Conservation (phyloP, 2,113 vertebrate species). For the Thomomys bottae region DNA sequence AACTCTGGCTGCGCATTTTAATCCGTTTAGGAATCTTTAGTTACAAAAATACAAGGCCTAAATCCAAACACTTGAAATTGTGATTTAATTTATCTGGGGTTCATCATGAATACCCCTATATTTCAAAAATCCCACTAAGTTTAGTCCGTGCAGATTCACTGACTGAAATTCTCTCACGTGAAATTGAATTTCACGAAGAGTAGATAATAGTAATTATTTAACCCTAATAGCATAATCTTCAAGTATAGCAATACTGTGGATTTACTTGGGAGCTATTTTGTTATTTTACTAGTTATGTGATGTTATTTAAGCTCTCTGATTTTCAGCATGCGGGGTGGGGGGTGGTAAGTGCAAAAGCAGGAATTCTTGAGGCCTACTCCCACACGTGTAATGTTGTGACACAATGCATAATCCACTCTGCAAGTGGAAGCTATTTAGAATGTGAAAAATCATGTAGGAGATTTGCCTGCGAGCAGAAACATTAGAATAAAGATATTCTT, state of each 20-base stretch:
- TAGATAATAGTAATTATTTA: neutral
- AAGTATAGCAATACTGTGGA: neutral
- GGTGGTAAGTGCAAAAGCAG: neutral
- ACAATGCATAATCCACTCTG: neutral
- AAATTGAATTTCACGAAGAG: constrained; percentile 21
- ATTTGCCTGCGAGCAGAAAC: constrained; percentile 1
- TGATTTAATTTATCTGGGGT: neutral
- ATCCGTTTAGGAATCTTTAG: neutral
- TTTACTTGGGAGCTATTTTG: constrained; percentile 51
- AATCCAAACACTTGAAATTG: neutral
- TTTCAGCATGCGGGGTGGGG: too few relatives aligned
- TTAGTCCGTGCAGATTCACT: neutral
- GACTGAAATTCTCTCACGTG: neutral
- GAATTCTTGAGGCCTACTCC: neutral
- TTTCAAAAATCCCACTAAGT: neutral
- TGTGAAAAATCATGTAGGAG: neutral
- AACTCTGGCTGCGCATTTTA: neutral
- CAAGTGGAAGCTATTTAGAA: constrained; percentile 19
- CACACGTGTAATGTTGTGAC: neutral
- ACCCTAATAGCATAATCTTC: neutral
- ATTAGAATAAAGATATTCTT: constrained; percentile 59
- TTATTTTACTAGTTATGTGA: neutral
- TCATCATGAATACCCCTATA: neutral
- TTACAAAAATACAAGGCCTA: neutral
- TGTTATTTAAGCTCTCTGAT: constrained; percentile 9